These are phyloP conservation scores for Cartodere bifasciata DNA, from an alignment of 2,888 invertebrate genomes.

Conservation along the genomic window DNA sequence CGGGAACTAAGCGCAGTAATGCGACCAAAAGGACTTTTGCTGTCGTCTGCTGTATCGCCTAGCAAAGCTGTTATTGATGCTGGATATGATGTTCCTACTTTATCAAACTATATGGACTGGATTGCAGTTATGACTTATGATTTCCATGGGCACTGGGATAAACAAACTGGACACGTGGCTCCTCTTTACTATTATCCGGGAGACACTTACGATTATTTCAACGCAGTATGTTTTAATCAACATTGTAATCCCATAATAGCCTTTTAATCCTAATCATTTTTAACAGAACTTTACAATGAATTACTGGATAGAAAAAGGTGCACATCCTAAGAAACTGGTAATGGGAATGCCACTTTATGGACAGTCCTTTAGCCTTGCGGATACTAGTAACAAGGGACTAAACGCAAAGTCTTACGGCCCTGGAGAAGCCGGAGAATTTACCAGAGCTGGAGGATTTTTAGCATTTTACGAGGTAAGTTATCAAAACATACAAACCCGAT, in stretches of 20 bases:
- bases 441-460: slow-evolving; percentile 58
- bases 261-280: no score
- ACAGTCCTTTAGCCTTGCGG: slow-evolving; percentile 55
- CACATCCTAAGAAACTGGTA: slow-evolving; percentile 51
- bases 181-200: slow-evolving; percentile 55
- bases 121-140: slow-evolving; percentile 74
- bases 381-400: slow-evolving; percentile 37
- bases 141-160: slow-evolving; percentile 64
- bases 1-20: slow-evolving; percentile 51
- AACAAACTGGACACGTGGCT: slow-evolving; percentile 61
- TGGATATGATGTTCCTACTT: slow-evolving; percentile 57
- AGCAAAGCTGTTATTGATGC: slow-evolving; percentile 57
- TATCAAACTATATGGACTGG: slow-evolving; percentile 62
- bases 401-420: slow-evolving; percentile 51
- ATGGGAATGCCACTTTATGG: slow-evolving; percentile 69
- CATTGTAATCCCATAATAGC: no score
- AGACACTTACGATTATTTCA: slow-evolving; percentile 51
- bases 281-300: slow-evolving; percentile 54
- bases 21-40: slow-evolving; percentile 45
- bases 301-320: slow-evolving; percentile 58
- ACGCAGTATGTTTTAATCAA: slow-evolving; percentile 45
- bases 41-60: slow-evolving; percentile 62
- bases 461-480: slow-evolving; percentile 58
- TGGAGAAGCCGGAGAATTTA: slow-evolving; percentile 56
- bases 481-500: slow-evolving; percentile 1